A percentile compares a stretch with the other conserved stretches of the same genome.
These are phyloP conservation scores for Cephalopachus bancanus DNA, from an alignment of 2,797 vertebrate genomes.

Conservation along the genomic window DNA sequence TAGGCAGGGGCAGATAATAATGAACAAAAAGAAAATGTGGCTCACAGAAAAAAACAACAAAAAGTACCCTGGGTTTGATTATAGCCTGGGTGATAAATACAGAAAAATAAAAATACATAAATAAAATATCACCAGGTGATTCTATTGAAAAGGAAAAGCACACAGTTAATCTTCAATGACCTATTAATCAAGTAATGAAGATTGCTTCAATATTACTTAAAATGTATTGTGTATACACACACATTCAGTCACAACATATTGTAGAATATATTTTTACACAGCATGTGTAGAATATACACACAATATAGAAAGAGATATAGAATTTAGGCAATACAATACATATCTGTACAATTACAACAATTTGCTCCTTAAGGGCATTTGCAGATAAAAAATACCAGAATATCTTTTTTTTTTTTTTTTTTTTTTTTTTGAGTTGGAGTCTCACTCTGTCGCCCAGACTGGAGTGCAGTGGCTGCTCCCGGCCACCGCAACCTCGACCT, in stretches of 20 bases:
- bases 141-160: background rate
- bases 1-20: background rate
- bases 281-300: background rate
- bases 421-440: too few relatives aligned
- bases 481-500: too few relatives aligned
- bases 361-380: background rate
- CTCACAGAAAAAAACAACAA: slow-evolving; percentile 17
- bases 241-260: background rate
- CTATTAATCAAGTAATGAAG: slow-evolving; percentile 17
- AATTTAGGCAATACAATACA: background rate
- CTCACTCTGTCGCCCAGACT: too few relatives aligned
- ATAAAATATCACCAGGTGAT: slow-evolving; percentile 2
- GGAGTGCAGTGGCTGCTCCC: too few relatives aligned
- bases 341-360: background rate
- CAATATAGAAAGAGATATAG: background rate
- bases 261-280: background rate
- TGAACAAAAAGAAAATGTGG: background rate
- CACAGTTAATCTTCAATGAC: background rate
- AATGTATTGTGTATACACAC: background rate
- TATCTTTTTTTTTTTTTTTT: too few relatives aligned
- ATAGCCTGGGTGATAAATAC: slow-evolving; percentile 6
- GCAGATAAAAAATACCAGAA: background rate
- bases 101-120: slow-evolving; percentile 44
- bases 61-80: background rate
- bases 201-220: background rate